A percentile compares a stretch with the other conserved stretches of the same genome.
These are phyloP conservation scores for Gavialis gangeticus DNA, from an alignment of 2,113 vertebrate species.

Conservation along the genomic window DNA sequence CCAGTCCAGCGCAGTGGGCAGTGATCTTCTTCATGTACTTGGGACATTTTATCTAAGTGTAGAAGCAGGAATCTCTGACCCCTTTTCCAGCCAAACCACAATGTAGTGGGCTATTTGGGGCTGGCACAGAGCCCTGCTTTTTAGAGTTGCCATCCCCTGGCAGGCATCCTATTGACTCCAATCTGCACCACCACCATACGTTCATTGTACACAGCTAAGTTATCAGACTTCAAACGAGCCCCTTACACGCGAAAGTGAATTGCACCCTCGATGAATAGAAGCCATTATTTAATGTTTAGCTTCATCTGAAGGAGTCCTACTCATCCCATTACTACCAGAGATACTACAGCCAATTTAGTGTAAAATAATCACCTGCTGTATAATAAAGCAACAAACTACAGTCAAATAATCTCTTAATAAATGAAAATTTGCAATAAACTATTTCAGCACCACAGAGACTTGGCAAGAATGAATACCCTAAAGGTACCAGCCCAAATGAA, in stretches of 20 bases:
- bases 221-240: constrained; percentile 19
- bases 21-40: neutral
- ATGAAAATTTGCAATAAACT: constrained; percentile 76
- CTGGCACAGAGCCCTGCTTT: neutral
- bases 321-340: constrained; percentile 64
- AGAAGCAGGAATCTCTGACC: neutral
- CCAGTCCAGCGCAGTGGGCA: neutral
- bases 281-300: constrained; percentile 71
- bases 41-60: neutral
- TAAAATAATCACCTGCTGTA: constrained; percentile 76
- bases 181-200: neutral
- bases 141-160: neutral
- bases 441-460: constrained; percentile 64
- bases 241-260: constrained; percentile 30
- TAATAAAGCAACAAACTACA: constrained; percentile 75
- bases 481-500: constrained; percentile 73
- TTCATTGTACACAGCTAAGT: neutral
- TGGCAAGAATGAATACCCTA: constrained; percentile 69
- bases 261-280: constrained; percentile 66
- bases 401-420: constrained; percentile 76
- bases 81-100: neutral
- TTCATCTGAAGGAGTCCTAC: constrained; percentile 67
- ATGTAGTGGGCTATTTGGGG: neutral
- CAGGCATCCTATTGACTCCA: constrained; percentile 50
- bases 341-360: constrained; percentile 75